These are phyloP conservation scores for Drosophila sturtevanti DNA, from an alignment of 1,140 invertebrate species.

Conservation along the genomic window DNA sequence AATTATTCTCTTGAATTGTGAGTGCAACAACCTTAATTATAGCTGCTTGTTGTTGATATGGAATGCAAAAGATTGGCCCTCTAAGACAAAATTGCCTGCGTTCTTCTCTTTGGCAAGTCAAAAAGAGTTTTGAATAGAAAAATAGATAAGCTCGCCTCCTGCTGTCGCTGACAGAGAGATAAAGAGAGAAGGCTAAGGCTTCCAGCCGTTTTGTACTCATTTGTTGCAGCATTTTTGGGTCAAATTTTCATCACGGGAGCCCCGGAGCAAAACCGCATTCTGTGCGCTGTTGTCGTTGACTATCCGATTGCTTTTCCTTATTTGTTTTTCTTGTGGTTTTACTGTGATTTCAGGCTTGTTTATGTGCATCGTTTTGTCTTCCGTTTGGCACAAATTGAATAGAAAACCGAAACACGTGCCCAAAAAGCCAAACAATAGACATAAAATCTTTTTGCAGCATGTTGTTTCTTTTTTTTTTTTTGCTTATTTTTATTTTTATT, in stretches of 20 bases:
- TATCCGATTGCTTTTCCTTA: background rate
- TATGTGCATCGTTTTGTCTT: constrained; percentile 5
- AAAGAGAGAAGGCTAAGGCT: constrained; percentile 14
- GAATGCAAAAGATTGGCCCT: background rate
- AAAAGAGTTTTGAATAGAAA: constrained; percentile 2
- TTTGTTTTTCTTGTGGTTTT: background rate
- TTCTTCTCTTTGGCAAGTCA: background rate
- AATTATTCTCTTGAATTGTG: constrained; percentile 5
- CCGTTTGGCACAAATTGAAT: constrained; percentile 58
- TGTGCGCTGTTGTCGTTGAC: background rate
- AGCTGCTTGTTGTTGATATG: constrained; percentile 6
- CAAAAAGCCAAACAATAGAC: constrained; percentile 39
- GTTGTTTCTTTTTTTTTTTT: constrained; percentile 14
- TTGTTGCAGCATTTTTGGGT: background rate
- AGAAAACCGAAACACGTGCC: constrained; percentile 46
- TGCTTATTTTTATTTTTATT: constrained; percentile 38
- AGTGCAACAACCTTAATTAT: constrained; percentile 16
- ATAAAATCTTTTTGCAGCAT: constrained; percentile 41
- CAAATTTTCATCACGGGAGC: background rate
- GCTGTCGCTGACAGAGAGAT: constrained; percentile 31
- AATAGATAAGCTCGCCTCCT: background rate
- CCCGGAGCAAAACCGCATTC: too few species aligned
- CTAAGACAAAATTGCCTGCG: background rate
- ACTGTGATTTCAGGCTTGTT: background rate
- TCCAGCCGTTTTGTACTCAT: constrained; percentile 41